Percentiles rank a stretch among this genome's conserved stretches.
Evolutionary conservation across 2,888 invertebrate genomes (phyloP).

Genomic region (Apodemia mormo): DNA sequence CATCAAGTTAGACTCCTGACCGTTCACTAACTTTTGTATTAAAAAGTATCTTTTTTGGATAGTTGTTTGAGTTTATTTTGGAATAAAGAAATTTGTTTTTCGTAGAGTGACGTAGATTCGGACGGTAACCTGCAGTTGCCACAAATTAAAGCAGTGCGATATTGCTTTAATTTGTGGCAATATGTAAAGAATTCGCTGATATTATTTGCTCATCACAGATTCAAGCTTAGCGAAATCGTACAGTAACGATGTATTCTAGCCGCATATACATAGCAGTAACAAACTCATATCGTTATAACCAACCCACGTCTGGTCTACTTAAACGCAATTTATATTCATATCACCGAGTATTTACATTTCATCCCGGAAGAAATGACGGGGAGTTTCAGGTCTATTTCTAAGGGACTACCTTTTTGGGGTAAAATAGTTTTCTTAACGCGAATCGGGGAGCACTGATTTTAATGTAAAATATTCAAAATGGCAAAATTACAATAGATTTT

Average conservation of each 20-base stretch:
- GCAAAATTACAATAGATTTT: neutral
- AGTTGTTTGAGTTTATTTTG: too few species aligned
- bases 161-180: too few species aligned
- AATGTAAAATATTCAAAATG: constrained; percentile 6
- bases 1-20: too few species aligned
- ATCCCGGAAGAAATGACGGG: constrained; percentile 45
- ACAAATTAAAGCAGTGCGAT: neutral
- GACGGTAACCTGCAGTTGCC: neutral
- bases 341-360: constrained; percentile 76
- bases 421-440: constrained; percentile 15
- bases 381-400: constrained; percentile 8
- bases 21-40: too few species aligned
- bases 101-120: too few species aligned
- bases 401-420: constrained; percentile 10
- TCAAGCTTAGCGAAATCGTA: neutral
- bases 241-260: neutral
- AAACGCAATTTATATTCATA: constrained; percentile 79
- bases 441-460: constrained; percentile 11
- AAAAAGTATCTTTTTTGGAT: too few species aligned
- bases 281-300: constrained; percentile 41
- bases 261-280: constrained; percentile 35
- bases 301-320: constrained; percentile 62
- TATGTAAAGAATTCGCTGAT: neutral
- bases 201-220: neutral
- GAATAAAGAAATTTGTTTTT: too few species aligned